phyloP scores from a whole-genome alignment of 2,888 invertebrate genomes.

The Cerceris rybyensis region DNA sequence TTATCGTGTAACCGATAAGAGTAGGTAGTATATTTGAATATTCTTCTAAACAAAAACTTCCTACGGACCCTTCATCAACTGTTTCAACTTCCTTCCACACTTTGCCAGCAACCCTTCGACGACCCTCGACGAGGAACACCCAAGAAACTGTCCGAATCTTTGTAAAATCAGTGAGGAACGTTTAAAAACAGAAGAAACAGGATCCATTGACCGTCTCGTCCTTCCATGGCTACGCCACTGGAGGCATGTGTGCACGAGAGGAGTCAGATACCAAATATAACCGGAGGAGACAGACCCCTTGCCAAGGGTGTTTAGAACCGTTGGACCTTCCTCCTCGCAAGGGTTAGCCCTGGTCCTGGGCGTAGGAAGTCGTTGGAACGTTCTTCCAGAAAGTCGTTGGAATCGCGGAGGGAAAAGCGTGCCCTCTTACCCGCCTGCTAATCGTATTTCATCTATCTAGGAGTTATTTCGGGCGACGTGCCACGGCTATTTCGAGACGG shows the following conservation, averaged over 20 bases:
- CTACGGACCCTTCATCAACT: no score
- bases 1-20: no score
- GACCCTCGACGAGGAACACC: no score
- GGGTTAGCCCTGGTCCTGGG: slow-evolving; percentile 66
- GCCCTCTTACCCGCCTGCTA: slow-evolving; percentile 16
- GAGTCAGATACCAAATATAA: slow-evolving; percentile 80
- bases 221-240: slow-evolving; percentile 73
- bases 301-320: slow-evolving; percentile 79
- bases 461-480: slow-evolving; percentile 53
- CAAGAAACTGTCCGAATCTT: no score
- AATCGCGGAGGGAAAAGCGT: slow-evolving; percentile 47
- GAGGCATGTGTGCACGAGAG: slow-evolving; percentile 73
- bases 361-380: slow-evolving; percentile 23
- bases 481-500: slow-evolving; percentile 54
- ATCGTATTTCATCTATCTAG: slow-evolving; percentile 18
- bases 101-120: no score
- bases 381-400: slow-evolving; percentile 44
- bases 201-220: slow-evolving; percentile 69
- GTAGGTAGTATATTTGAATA: no score
- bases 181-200: slow-evolving; percentile 46
- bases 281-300: slow-evolving; percentile 76
- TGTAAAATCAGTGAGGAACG: background rate
- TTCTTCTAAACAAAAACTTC: no score
- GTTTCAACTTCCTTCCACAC: no score
- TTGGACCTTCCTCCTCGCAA: slow-evolving; percentile 72